phyloP scores from a whole-genome alignment of 2,797 vertebrate species.

The Danio choprae region DNA sequence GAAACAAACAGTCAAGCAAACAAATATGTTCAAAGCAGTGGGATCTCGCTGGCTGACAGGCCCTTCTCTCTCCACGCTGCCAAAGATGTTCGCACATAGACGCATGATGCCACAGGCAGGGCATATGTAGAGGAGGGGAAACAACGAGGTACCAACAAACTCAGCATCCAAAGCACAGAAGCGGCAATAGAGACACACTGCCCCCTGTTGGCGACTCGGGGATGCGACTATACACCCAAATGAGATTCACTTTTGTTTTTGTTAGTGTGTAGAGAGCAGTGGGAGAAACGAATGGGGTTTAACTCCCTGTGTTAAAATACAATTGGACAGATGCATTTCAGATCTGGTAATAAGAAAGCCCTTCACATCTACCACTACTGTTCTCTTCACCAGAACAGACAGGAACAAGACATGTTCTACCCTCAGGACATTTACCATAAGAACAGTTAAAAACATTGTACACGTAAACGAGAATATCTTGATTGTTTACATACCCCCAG shows the following conservation, averaged over 20 bases:
- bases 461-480: too few species aligned
- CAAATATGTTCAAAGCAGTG: slow-evolving; percentile 60
- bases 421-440: too few species aligned
- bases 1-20: slow-evolving; percentile 60
- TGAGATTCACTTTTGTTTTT: slow-evolving; percentile 52
- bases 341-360: too few species aligned
- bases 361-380: too few species aligned
- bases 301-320: too few species aligned
- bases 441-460: too few species aligned
- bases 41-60: slow-evolving; percentile 35
- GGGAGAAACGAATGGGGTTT: background rate
- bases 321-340: background rate
- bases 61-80: slow-evolving; percentile 36
- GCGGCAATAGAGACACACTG: slow-evolving; percentile 73
- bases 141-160: slow-evolving; percentile 39
- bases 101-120: slow-evolving; percentile 52
- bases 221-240: background rate
- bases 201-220: slow-evolving; percentile 70
- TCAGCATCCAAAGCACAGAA: slow-evolving; percentile 22
- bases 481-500: too few species aligned
- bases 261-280: background rate
- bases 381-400: too few species aligned
- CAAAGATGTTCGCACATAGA: slow-evolving; percentile 53
- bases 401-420: too few species aligned
- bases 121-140: slow-evolving; percentile 22